A percentile compares a stretch with the other conserved stretches of the same genome.
These are phyloP conservation scores for Daboia siamensis DNA, from an alignment of 2,113 vertebrate genomes.

Conservation along the genomic window DNA sequence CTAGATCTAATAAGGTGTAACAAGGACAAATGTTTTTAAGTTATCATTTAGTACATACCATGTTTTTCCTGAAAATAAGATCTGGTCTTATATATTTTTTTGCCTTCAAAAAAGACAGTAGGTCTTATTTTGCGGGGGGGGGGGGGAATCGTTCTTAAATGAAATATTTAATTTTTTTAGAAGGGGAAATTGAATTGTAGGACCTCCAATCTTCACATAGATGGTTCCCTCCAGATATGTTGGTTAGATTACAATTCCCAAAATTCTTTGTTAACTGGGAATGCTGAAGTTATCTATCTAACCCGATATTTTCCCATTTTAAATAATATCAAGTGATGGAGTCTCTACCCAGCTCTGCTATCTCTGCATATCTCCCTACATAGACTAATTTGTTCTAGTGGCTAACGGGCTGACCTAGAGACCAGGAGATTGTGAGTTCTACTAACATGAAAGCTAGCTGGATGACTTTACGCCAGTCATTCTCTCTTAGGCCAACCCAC, in stretches of 20 bases:
- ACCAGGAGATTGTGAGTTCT: background rate
- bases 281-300: background rate
- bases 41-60: background rate
- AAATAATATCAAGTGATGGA: background rate
- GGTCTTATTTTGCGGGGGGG: no score
- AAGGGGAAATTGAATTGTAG: background rate
- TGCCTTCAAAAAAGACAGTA: no score
- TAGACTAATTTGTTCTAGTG: background rate
- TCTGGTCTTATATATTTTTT: no score
- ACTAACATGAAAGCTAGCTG: background rate
- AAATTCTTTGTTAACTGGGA: background rate
- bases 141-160: background rate
- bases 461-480: background rate
- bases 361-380: background rate
- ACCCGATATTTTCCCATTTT: background rate
- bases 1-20: background rate
- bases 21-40: background rate
- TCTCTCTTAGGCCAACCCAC: background rate
- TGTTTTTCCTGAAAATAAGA: no score
- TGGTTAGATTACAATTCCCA: background rate
- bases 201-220: background rate
- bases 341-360: background rate
- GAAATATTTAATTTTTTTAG: background rate
- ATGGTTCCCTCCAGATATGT: background rate
- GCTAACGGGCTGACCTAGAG: background rate